Conservation (phyloP, 2,797 vertebrate genomes). For the Periparus ater region DNA sequence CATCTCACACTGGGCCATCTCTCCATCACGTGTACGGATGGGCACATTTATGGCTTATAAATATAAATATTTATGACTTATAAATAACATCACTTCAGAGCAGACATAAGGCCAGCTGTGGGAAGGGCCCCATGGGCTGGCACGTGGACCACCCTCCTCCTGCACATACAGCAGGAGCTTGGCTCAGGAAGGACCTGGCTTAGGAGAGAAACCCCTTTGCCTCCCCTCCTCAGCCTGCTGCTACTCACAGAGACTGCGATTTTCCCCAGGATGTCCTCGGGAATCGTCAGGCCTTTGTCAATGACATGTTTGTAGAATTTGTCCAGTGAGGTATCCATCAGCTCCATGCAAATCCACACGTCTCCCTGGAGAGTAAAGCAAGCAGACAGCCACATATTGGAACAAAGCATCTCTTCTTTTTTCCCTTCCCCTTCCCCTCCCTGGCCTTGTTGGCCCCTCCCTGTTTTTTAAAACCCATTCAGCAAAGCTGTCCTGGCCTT, state of each 20-base stretch:
- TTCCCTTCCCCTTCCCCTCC: neutral
- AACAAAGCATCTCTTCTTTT: neutral
- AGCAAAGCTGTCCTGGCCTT: neutral
- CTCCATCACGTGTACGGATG: fast-evolving
- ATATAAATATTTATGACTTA: neutral
- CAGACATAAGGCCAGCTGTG: neutral
- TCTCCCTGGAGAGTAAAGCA: conserved; percentile 82
- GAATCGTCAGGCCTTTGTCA: conserved; percentile 92
- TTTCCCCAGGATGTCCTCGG: conserved; percentile 98
- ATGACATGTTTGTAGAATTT: conserved; percentile 99
- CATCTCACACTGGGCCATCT: fast-evolving
- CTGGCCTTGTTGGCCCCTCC: neutral
- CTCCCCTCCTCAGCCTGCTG: neutral
- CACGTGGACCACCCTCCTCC: neutral
- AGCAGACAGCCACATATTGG: neutral
- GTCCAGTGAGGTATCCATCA: conserved; percentile 99
- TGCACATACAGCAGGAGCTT: neutral
- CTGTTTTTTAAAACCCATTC: neutral
- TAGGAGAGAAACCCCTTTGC: neutral
- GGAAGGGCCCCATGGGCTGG: neutral
- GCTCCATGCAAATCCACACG: conserved; percentile 99
- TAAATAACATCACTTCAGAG: neutral
- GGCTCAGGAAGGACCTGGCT: neutral
- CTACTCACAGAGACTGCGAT: conserved; percentile 94
- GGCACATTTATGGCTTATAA: neutral